These are phyloP conservation scores for Eledone cirrhosa DNA, from an alignment of 2,888 invertebrate genomes.

Conservation along the genomic window DNA sequence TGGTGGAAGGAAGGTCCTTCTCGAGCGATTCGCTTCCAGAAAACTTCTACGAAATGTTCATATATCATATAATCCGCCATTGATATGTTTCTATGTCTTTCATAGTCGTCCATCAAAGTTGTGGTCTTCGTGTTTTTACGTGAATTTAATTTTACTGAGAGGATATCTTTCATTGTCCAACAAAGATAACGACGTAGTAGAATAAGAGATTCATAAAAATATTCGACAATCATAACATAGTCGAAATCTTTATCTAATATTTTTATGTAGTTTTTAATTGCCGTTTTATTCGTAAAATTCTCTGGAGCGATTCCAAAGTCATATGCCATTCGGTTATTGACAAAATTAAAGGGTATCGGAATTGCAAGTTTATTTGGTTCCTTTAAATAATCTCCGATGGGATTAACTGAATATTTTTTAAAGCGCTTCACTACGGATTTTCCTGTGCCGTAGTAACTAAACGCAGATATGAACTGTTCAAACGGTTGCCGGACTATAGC, in stretches of 20 bases:
- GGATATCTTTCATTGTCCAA: neutral
- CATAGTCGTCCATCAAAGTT: neutral
- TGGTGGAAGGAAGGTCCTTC: neutral
- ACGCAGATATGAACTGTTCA: slow-evolving; percentile 9
- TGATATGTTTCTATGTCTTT: neutral
- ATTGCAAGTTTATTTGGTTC: neutral
- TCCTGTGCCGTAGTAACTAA: neutral
- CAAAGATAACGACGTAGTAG: slow-evolving; percentile 9
- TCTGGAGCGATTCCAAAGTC: slow-evolving; percentile 1
- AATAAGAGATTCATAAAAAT: slow-evolving; percentile 23
- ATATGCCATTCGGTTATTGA: slow-evolving; percentile 3
- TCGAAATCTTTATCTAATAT: slow-evolving; percentile 17
- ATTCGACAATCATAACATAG: neutral
- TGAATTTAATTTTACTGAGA: neutral
- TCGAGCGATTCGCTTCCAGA: neutral
- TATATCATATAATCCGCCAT: slow-evolving; percentile 9
- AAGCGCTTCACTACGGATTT: neutral
- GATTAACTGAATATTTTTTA: neutral
- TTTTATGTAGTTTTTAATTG: neutral
- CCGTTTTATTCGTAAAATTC: neutral
- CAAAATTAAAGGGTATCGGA: neutral
- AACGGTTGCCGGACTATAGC: slow-evolving; percentile 14
- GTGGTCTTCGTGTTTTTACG: no score
- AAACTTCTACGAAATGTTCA: neutral
- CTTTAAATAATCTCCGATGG: neutral